Evolutionary conservation across 2,113 vertebrate species (phyloP), one percentile per base, ranked within the genome.

Genomic region (Capreolus pygargus): DNA sequence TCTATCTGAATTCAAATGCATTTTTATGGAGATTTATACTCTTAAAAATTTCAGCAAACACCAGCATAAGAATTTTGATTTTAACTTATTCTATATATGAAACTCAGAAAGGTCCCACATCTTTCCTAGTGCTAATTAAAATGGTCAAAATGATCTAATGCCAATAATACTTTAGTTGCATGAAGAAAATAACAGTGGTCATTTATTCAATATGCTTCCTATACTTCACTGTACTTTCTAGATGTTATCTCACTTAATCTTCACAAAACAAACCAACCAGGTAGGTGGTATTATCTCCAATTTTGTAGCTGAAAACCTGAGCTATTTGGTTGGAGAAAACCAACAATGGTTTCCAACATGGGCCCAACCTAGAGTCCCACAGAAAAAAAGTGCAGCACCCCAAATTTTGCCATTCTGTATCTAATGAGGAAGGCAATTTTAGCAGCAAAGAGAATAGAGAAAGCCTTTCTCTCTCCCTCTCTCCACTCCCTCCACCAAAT

Each of bases 11-110:
- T 89, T 95, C 64, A 95, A 98, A 95, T 12, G 36, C 5, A 83
- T 89, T 14, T 79, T 90, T 96, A 95, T 79, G 85, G 84, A 92
- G 96, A 97, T 94, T 81, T 87, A 89, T 58, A 85, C 23, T 81
- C 33, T 58, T 94, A 67, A 94, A 97, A 94, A 74, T 70, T 81
- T 67, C 27, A 97, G 76, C 82, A 96, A 17, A 96, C 1, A 96
- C 55, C 43, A 97, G 74, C 57, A 95, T 45, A 74, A 86, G 45
- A 96, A 90, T n/a, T 96, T 95, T 89, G 78, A 95, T 95, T 93
- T 89, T 92, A 95, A 78, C 52, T 88, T 85, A 64, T 58, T 92
- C 64, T 81, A 64, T 86, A 85, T 85, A 61, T 45, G 55, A 96
- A 90, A 85, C 74, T 78, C 74, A 76, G 74, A 91, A 96, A 95